Evolutionary conservation across 2,113 vertebrate genomes (phyloP), one percentile per base, ranked within the genome.

Genomic region (Macquaria australasica): DNA sequence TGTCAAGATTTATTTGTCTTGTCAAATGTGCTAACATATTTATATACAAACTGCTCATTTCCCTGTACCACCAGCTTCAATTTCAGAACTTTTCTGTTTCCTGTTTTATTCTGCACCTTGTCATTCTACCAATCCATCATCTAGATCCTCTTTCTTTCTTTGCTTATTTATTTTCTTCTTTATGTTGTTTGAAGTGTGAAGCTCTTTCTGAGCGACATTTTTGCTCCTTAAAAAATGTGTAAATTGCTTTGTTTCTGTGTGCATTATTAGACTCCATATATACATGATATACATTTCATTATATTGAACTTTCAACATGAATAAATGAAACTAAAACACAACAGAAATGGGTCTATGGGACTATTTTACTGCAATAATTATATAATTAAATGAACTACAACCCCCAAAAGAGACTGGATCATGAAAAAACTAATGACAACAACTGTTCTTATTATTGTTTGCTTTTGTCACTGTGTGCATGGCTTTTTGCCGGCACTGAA

Each of bases 401-500:
- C 11, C 4, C 11, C 43, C 1, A 10, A 6, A 72, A 56, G 6
- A 18, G 7, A 56, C 6, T 25, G 37, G 7, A n/a, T 59, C 55
- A 74, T 31, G 48, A 15, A 28, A 68, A 58, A 68, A 11, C 12
- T 45, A 18, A 25, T 9, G 18, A 23, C 34, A 37, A 48, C 20
- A 55, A 45, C 43, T 59, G 25, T 12, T 64, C 63, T 55, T 23
- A 21, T 34, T 6, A 43, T 14, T 63, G 70, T 39, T 64, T 34
- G 37, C n/a, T 79, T 20, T 39, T 71, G 48, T 53, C 20, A 48
- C 45, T 50, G 45, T n/a, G 45, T 53, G 8, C 25, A 28, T 45
- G 34, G 28, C 72, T 62, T 73, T 77, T 73, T 51, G 18, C 69
- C 8, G 60, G 16, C 55, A 2, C 7, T 68, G 50, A 73, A 55